Evolutionary conservation across 2,797 vertebrate species (phyloP).

Genomic region (Sebastolobus alascanus): DNA sequence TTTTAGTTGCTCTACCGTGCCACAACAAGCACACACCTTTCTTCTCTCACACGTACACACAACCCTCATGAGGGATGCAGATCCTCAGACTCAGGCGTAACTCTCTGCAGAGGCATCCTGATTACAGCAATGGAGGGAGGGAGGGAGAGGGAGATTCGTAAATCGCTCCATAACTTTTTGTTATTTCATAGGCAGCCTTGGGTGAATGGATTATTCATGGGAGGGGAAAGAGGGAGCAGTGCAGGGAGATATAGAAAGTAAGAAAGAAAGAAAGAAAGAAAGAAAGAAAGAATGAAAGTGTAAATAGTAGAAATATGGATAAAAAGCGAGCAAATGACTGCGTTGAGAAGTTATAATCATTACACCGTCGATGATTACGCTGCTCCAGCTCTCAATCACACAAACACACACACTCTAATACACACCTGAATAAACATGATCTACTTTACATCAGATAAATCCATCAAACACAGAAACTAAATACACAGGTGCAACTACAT

Average conservation of each 20-base stretch:
- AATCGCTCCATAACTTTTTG: constrained; percentile 49
- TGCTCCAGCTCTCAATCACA: constrained; percentile 23
- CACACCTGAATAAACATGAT: constrained; percentile 62
- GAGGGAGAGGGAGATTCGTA: background rate
- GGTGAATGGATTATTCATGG: constrained; percentile 67
- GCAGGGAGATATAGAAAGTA: constrained; percentile 6
- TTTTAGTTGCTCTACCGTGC: background rate
- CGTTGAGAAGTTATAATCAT: constrained; percentile 28
- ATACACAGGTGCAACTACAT: constrained; percentile 38
- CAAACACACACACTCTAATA: constrained; percentile 23
- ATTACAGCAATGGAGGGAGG: constrained; percentile 20
- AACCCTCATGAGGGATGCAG: constrained; percentile 7
- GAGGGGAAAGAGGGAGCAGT: constrained; percentile 31
- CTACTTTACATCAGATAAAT: constrained; percentile 12
- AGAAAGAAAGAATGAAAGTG: background rate
- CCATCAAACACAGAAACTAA: constrained; percentile 15
- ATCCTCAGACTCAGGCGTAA: constrained; percentile 25
- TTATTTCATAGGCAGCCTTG: constrained; percentile 55
- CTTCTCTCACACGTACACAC: constrained; percentile 1
- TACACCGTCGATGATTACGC: constrained; percentile 18
- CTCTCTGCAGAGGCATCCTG: constrained; percentile 37
- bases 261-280: background rate
- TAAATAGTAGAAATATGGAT: background rate
- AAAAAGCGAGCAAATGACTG: background rate
- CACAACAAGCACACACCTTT: background rate